Evolutionary conservation across 2,113 vertebrate species (phyloP), one percentile per base, ranked within the genome.

Genomic region (Centrocercus urophasianus): DNA sequence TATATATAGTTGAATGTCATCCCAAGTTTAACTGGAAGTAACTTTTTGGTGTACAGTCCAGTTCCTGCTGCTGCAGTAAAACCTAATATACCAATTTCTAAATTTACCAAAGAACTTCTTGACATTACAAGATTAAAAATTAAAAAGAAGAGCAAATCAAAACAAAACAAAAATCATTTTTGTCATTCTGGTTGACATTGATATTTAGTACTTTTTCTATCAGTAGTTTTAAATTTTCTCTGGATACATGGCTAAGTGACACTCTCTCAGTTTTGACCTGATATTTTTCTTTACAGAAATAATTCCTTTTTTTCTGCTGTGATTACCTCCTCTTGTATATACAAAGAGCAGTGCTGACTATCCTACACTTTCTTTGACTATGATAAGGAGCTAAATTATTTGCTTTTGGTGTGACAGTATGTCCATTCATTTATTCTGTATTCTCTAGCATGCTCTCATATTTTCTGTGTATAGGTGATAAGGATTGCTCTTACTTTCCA

Each of bases 391-490:
- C 11, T 75, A 24, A 36, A 34, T 56, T 93, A 50, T 85, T 93
- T 89, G 28, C 18, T 54, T 28, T 66, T 63, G 0, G 0, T 54
- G 17, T 32, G 27, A 59, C 48, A 66, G 21, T 32, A 80, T 63
- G 64, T 83, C 48, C 50, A 27, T 24, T 57, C 36, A 42, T 91
- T 85, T 94, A n/a, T 24, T 87, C 54, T 40, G 13, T 83, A 27
- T 75, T 86, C 28, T 77, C 40, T 30, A 43, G 36, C n/a, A 60
- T 12, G 54, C 73, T 13, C 60, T 88, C 13, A 6, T 71, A 30
- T 73, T 60, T 87, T 89, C 24, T 70, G n/a, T 83, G 30, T 36
- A 57, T 6, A 50, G 19, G 34, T 50, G 21, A 30, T n/a, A 63
- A 27, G 22, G 36, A 52, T 75, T 64, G 57, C 75, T 72, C 34